These are phyloP conservation scores for Notocelia uddmanniana DNA, from an alignment of 2,888 invertebrate species.

Conservation along the genomic window DNA sequence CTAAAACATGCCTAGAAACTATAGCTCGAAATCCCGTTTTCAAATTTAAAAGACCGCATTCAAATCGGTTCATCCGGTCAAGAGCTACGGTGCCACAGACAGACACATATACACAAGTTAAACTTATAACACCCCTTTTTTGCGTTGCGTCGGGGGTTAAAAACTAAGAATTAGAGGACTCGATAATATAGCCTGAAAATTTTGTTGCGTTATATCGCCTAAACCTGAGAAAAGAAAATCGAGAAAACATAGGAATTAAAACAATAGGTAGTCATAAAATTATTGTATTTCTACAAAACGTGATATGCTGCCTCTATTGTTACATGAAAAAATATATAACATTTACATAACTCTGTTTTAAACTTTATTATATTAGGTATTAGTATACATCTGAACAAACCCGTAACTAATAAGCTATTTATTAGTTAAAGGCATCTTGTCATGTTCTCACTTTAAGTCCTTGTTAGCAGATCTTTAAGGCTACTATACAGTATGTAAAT, in stretches of 20 bases:
- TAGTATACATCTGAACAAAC: constrained; percentile 44
- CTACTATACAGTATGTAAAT: constrained; percentile 48
- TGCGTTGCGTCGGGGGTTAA: no score
- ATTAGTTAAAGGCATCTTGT: constrained; percentile 57
- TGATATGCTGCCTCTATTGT: constrained; percentile 76
- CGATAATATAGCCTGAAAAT: not conserved
- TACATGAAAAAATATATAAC: constrained; percentile 71
- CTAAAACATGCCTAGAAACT: no score
- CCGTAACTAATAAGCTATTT: constrained; percentile 40
- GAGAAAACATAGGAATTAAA: not conserved
- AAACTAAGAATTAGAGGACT: not conserved
- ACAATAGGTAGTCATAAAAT: constrained; percentile 60
- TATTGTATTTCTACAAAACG: constrained; percentile 79
- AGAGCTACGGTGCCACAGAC: no score
- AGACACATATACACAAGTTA: no score
- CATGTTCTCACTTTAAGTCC: constrained; percentile 65
- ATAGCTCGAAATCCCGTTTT: no score
- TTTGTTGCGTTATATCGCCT: not conserved
- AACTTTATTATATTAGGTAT: constrained; percentile 45
- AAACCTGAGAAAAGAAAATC: not conserved
- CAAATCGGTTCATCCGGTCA: no score
- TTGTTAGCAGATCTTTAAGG: constrained; percentile 70
- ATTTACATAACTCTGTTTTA: constrained; percentile 54
- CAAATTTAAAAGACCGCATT: no score
- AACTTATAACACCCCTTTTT: no score